Evolutionary conservation across 2,797 vertebrate genomes (phyloP).

Genomic region (Ctenochaetus hawaiiensis): DNA sequence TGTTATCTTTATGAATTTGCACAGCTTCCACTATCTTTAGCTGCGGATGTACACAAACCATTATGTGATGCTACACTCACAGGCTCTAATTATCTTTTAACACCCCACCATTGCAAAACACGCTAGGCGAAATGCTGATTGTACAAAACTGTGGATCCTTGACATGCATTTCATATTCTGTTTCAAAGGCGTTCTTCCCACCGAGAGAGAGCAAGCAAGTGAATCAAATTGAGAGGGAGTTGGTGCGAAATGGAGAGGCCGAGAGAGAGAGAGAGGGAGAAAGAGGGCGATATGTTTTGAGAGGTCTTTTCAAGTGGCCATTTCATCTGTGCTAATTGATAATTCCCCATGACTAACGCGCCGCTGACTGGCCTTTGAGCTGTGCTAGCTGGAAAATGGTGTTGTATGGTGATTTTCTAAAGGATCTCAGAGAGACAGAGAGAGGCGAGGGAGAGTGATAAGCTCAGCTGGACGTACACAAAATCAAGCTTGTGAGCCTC

Average conservation of each 20-base stretch:
- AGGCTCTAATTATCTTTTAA: constrained; percentile 66
- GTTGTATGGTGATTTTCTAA: constrained; percentile 76
- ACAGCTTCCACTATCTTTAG: constrained; percentile 28
- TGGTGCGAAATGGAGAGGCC: constrained; percentile 55
- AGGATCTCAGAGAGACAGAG: constrained; percentile 56
- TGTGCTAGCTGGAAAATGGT: constrained; percentile 65
- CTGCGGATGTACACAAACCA: constrained; percentile 37
- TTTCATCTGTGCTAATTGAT: constrained; percentile 85
- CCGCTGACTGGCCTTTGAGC: constrained; percentile 78
- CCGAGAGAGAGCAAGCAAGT: constrained; percentile 43
- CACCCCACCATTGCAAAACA: constrained; percentile 42
- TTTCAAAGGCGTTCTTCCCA: constrained; percentile 57
- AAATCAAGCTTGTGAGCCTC: constrained; percentile 49
- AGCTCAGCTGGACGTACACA: constrained; percentile 53
- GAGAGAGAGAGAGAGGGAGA: constrained; percentile 42
- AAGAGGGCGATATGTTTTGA: constrained; percentile 72
- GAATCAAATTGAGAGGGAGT: constrained; percentile 69
- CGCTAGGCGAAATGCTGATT: constrained; percentile 39
- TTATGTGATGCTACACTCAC: constrained; percentile 39
- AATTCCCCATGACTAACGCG: constrained; percentile 79
- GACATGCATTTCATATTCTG: constrained; percentile 48
- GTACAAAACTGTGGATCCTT: constrained; percentile 58
- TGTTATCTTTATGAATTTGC: constrained; percentile 44
- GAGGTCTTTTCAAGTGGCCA: constrained; percentile 81
- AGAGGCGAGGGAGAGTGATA: constrained; percentile 50